Evolutionary conservation across 2,113 vertebrate genomes (phyloP).

Genomic region (Colossoma macropomum): DNA sequence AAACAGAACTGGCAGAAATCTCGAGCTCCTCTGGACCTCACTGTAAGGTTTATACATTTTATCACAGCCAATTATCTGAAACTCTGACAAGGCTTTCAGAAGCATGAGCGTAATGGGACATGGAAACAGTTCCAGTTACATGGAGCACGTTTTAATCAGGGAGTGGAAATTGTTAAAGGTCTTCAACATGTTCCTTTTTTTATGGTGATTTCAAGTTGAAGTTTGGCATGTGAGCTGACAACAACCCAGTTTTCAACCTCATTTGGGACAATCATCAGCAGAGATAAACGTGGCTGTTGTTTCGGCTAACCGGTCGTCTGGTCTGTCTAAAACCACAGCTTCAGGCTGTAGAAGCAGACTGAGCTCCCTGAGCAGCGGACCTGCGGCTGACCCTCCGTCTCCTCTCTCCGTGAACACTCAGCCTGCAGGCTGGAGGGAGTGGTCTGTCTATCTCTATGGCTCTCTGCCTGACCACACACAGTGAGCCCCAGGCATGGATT

Average conservation of each 20-base stretch:
- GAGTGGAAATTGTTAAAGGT: neutral
- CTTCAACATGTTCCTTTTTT: neutral
- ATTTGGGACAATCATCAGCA: neutral
- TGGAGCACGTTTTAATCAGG: neutral
- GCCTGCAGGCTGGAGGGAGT: neutral
- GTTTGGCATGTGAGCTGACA: neutral
- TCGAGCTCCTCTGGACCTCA: neutral
- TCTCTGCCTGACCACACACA: neutral
- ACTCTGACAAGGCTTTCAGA: conserved; percentile 1
- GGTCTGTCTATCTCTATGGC: neutral
- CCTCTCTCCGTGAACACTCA: neutral
- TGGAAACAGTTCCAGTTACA: neutral
- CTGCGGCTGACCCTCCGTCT: neutral
- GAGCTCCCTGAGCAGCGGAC: neutral
- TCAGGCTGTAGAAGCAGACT: neutral
- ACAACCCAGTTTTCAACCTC: neutral
- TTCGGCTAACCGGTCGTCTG: neutral
- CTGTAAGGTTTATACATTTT: neutral
- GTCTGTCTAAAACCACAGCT: neutral
- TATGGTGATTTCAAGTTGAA: neutral
- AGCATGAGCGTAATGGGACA: neutral
- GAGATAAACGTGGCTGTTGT: neutral
- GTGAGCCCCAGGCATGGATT: neutral
- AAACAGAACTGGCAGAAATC: neutral
- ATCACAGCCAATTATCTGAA: neutral